A percentile compares a stretch with the other conserved stretches of the same genome.
phyloP scores from a whole-genome alignment of 2,888 invertebrate species.

The Pachliopta kotzebuea region DNA sequence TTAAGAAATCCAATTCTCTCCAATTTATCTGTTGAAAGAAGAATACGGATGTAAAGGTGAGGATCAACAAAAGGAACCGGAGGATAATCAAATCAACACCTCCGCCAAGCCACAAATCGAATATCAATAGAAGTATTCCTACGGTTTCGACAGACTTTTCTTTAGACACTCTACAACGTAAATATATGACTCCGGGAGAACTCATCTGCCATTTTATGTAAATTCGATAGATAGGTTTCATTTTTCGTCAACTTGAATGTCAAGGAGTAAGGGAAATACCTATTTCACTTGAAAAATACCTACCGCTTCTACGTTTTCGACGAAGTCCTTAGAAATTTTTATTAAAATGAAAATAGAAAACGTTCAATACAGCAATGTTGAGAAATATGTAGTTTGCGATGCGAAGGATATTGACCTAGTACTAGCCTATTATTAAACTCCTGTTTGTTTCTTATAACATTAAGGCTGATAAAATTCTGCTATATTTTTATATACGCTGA shows the following conservation, averaged over 20 bases:
- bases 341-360: no score
- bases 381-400: no score
- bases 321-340: no score
- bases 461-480: no score
- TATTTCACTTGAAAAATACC: conserved; percentile 3
- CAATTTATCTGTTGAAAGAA: not conserved
- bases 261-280: conserved; percentile 23
- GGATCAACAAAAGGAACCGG: conserved; percentile 19
- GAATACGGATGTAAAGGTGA: conserved; percentile 24
- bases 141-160: conserved; percentile 12
- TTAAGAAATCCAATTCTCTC: not conserved
- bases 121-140: conserved; percentile 31
- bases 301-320: no score
- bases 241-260: conserved; percentile 36
- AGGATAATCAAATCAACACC: conserved; percentile 30
- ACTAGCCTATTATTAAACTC: no score
- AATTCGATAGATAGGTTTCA: conserved; percentile 47
- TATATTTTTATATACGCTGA: no score
- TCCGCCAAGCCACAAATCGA: conserved; percentile 31
- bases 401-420: no score
- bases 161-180: conserved; percentile 36
- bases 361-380: no score
- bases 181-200: conserved; percentile 35
- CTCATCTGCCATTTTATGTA: conserved; percentile 48
- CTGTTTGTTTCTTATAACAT: no score